Conservation (phyloP, 1,140 invertebrate species). For the Dufourea novaeangliae region DNA sequence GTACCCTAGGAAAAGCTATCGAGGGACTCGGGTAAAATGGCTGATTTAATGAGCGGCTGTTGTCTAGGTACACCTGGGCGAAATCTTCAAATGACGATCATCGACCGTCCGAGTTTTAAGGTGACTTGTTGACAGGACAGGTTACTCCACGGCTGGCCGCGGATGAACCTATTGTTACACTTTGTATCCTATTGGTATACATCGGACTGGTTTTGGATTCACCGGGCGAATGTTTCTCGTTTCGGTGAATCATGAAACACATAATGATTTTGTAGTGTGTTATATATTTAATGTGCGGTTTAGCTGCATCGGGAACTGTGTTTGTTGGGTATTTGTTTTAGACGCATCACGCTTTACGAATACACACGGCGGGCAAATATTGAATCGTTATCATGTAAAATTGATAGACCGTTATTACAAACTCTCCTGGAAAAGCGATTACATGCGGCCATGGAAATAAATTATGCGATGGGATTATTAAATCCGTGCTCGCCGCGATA, state of each 20-base stretch:
- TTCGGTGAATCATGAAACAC: not conserved
- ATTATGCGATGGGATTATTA: slow-evolving; percentile 48
- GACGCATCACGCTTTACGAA: not conserved
- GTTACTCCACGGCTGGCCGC: too few relatives aligned
- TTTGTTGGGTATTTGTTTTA: slow-evolving; percentile 37
- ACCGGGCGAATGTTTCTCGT: not conserved
- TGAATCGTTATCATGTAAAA: slow-evolving; percentile 46
- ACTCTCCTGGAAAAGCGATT: slow-evolving; percentile 48
- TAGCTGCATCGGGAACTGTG: not conserved
- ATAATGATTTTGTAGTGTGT: not conserved
- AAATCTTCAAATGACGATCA: slow-evolving; percentile 57
- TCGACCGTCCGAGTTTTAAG: not conserved
- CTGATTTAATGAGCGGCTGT: slow-evolving; percentile 59
- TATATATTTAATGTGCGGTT: not conserved
- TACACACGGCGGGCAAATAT: slow-evolving; percentile 14
- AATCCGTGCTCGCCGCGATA: slow-evolving; percentile 30
- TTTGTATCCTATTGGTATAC: too few relatives aligned
- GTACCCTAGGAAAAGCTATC: slow-evolving; percentile 71
- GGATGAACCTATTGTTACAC: too few relatives aligned
- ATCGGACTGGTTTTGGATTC: not conserved
- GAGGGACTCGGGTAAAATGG: slow-evolving; percentile 68
- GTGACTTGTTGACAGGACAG: not conserved
- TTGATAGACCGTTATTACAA: slow-evolving; percentile 44
- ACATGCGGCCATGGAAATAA: slow-evolving; percentile 40
- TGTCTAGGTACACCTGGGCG: slow-evolving; percentile 51